These are phyloP conservation scores for Ariolimax columbianus DNA, from an alignment of 2,888 invertebrate species.

Conservation along the genomic window DNA sequence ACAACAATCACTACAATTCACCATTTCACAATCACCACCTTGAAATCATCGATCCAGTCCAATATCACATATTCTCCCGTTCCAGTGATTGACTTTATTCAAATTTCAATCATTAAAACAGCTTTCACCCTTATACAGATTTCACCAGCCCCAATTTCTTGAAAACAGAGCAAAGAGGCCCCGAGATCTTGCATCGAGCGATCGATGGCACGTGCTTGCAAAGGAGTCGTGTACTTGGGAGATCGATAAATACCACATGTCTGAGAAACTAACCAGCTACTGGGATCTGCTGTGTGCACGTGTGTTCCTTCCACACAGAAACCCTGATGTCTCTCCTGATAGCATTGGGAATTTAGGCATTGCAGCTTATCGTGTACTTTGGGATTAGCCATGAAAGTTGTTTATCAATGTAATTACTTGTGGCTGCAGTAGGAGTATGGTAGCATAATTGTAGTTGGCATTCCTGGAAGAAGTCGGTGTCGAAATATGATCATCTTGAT, in stretches of 20 bases:
- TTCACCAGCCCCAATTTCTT: neutral
- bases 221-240: neutral
- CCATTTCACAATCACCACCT: too few species aligned
- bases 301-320: neutral
- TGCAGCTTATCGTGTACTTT: too few species aligned
- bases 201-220: conserved; percentile 15
- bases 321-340: neutral
- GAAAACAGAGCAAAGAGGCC: neutral
- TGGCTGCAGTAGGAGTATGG: too few species aligned
- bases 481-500: too few species aligned
- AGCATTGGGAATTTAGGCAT: neutral
- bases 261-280: neutral
- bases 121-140: neutral
- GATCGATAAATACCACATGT: neutral
- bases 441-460: too few species aligned
- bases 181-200: neutral
- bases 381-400: too few species aligned
- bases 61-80: too few species aligned
- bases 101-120: neutral
- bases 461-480: too few species aligned
- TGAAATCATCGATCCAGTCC: too few species aligned
- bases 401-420: too few species aligned
- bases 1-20: too few species aligned
- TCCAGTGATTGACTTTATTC: neutral
- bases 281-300: neutral